Percentiles rank a stretch among this genome's conserved stretches.
Conservation (phyloP, 2,113 vertebrate genomes). For the Spilogale gracilis region DNA sequence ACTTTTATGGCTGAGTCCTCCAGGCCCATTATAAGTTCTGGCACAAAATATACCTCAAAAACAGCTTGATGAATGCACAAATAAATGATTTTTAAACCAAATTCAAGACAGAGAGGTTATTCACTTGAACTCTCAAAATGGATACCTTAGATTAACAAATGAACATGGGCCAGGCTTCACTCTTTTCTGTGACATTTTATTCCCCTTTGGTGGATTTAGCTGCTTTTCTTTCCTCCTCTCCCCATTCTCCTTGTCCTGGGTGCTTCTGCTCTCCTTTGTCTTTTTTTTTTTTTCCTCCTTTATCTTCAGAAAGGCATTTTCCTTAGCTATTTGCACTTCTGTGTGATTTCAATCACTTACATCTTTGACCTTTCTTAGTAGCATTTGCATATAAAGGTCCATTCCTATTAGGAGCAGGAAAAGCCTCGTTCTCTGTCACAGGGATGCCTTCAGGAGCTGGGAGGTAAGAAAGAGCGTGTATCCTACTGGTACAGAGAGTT, state of each 20-base stretch:
- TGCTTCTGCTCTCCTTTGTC: not conserved
- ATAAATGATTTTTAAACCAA: not conserved
- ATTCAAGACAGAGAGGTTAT: constrained; percentile 4
- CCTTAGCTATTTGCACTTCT: not conserved
- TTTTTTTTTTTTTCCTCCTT: not conserved
- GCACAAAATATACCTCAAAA: not conserved
- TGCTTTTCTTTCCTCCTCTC: not conserved
- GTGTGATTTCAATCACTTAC: not conserved
- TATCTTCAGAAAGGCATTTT: not conserved
- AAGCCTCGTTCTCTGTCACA: not conserved
- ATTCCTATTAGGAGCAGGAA: constrained; percentile 11
- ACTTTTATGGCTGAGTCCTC: not conserved
- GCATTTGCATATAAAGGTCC: constrained; percentile 11
- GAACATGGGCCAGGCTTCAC: not conserved
- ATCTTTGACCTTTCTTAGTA: constrained; percentile 11
- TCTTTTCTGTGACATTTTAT: not conserved
- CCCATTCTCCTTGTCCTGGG: not conserved
- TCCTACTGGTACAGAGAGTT: not conserved
- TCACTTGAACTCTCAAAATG: not conserved
- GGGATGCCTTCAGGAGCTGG: not conserved
- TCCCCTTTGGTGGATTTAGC: not conserved
- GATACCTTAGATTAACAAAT: constrained; percentile 22
- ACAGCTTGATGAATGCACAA: not conserved
- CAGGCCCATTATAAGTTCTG: not conserved
- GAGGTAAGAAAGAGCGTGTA: not conserved